Conservation (phyloP, 2,888 invertebrate genomes). For the Brachyopa scutellaris region DNA sequence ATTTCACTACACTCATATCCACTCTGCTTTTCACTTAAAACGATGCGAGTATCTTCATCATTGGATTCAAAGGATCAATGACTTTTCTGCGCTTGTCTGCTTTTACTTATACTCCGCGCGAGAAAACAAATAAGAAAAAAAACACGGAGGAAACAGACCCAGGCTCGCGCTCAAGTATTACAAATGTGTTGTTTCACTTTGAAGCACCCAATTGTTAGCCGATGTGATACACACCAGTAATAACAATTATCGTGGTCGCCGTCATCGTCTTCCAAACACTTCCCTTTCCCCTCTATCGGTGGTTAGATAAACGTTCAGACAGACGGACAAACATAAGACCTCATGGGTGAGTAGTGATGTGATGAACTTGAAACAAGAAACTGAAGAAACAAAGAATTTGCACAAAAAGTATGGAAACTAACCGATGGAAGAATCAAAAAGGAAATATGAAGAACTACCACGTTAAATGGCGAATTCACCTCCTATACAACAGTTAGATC, state of each 20-base stretch:
- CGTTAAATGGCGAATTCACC: slow-evolving; percentile 61
- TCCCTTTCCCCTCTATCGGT: not conserved
- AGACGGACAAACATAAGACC: slow-evolving; percentile 38
- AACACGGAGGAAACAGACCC: too few relatives aligned
- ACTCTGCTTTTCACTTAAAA: too few relatives aligned
- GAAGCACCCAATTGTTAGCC: slow-evolving; percentile 66
- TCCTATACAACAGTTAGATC: slow-evolving; percentile 68
- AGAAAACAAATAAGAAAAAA: slow-evolving; percentile 1
- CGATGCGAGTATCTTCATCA: too few relatives aligned
- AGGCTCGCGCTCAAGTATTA: slow-evolving; percentile 41
- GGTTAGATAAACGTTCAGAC: slow-evolving; percentile 45
- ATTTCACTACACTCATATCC: too few relatives aligned
- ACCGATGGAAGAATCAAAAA: slow-evolving; percentile 19
- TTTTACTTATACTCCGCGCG: slow-evolving; percentile 7
- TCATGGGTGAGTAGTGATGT: slow-evolving; percentile 18
- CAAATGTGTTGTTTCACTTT: slow-evolving; percentile 67
- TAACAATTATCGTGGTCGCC: slow-evolving; percentile 66
- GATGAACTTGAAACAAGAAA: slow-evolving; percentile 45
- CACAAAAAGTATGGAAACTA: slow-evolving; percentile 49
- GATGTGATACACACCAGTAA: slow-evolving; percentile 70
- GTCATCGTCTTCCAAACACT: not conserved
- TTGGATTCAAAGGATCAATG: slow-evolving; percentile 55
- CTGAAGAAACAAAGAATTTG: slow-evolving; percentile 56
- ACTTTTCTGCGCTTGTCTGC: slow-evolving; percentile 46
- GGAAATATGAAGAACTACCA: slow-evolving; percentile 39